A percentile compares a stretch with the other conserved stretches of the same genome.
Conservation (phyloP, 2,888 invertebrate species). For the Temnothorax unifasciatus region DNA sequence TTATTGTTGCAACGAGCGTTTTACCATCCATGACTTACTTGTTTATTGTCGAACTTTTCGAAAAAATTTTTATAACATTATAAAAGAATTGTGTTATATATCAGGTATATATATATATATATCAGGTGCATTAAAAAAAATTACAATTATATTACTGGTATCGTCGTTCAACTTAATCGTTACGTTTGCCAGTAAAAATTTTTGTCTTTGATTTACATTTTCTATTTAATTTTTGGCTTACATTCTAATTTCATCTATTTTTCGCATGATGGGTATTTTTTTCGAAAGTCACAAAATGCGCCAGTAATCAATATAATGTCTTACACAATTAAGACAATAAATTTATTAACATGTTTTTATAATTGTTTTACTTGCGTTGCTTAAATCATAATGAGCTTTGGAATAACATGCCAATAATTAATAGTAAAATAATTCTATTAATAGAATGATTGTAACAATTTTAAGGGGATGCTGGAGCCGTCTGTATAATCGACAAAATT, state of each 20-base stretch:
- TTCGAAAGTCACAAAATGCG: background rate
- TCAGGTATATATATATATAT: no score
- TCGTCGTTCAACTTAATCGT: background rate
- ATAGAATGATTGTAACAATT: constrained; percentile 14
- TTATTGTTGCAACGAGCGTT: no score
- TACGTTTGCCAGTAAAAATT: background rate
- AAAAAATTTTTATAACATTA: background rate
- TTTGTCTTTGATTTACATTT: background rate
- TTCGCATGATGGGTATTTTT: background rate
- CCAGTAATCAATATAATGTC: background rate
- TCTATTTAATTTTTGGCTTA: background rate
- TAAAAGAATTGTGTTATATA: background rate
- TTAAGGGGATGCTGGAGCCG: no score
- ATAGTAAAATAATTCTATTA: background rate
- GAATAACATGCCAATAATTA: background rate
- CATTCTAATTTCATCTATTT: background rate
- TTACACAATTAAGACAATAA: background rate
- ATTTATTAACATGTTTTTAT: background rate
- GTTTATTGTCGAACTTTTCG: background rate
- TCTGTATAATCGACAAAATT: no score
- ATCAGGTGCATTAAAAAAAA: background rate
- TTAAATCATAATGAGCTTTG: background rate
- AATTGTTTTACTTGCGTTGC: background rate
- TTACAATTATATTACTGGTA: background rate
- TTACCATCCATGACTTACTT: no score